These are phyloP conservation scores for Adelognathus sp. DNA, from an alignment of 2,888 invertebrate species.

Conservation along the genomic window DNA sequence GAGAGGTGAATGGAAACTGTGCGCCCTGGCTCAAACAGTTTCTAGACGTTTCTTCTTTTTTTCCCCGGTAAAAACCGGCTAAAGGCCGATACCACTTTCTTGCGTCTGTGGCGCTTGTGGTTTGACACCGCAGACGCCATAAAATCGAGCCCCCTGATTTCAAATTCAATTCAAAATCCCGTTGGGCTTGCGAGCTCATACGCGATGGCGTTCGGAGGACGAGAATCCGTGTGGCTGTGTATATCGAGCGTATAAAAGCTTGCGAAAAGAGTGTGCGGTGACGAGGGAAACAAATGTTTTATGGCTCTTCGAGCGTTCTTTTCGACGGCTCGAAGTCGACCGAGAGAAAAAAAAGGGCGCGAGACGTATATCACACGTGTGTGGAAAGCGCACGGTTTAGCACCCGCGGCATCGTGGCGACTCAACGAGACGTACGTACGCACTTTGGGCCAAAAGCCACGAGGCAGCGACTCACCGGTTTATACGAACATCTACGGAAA, in stretches of 20 bases:
- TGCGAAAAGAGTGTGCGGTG: conserved; percentile 60
- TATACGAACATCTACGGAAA: conserved; percentile 23
- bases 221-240: not conserved
- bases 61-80: not conserved
- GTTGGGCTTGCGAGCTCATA: conserved; percentile 37
- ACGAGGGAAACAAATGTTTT: conserved; percentile 79
- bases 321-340: conserved; percentile 64
- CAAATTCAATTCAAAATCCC: conserved; percentile 79
- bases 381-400: conserved; percentile 52
- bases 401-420: conserved; percentile 38
- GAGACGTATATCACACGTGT: conserved; percentile 49
- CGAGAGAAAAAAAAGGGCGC: conserved; percentile 40
- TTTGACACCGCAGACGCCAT: conserved; percentile 73
- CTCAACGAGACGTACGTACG: conserved; percentile 49
- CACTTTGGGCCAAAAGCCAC: conserved; percentile 40
- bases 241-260: conserved; percentile 43
- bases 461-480: conserved; percentile 20
- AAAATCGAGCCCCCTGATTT: conserved; percentile 78
- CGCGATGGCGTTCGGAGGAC: conserved; percentile 36
- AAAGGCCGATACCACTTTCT: conserved; percentile 39
- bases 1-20: not conserved
- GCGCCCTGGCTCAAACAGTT: not conserved
- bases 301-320: conserved; percentile 76
- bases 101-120: conserved; percentile 39
- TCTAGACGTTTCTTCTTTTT: not conserved